These are phyloP conservation scores for Phymorhynchus buccinoides DNA, from an alignment of 1,140 invertebrate genomes.

Conservation along the genomic window DNA sequence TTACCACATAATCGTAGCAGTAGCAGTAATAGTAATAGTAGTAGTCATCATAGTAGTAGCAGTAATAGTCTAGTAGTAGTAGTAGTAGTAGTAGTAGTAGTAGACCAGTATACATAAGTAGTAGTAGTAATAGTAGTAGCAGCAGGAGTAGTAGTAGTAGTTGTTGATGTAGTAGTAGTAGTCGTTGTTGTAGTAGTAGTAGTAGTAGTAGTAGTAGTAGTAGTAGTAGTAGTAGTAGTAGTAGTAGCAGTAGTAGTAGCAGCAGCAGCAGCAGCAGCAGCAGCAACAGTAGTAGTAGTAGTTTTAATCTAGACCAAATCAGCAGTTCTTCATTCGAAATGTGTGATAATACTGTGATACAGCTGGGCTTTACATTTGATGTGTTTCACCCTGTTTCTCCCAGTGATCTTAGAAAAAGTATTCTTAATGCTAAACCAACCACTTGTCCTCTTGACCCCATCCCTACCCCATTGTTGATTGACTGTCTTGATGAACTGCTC, in stretches of 20 bases:
- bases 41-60: background rate
- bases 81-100: too few species aligned
- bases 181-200: background rate
- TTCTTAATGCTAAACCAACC: too few species aligned
- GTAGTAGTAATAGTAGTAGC: background rate
- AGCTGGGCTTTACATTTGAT: too few species aligned
- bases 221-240: constrained; percentile 10
- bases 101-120: background rate
- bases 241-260: background rate
- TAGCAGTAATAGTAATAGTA: background rate
- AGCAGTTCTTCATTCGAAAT: too few species aligned
- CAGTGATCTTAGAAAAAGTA: too few species aligned
- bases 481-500: too few species aligned
- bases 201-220: constrained; percentile 19
- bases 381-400: too few species aligned
- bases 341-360: too few species aligned
- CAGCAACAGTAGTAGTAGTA: constrained; percentile 8
- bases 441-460: too few species aligned
- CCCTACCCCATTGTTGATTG: too few species aligned
- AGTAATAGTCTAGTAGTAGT: background rate
- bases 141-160: background rate
- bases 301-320: too few species aligned
- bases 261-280: background rate
- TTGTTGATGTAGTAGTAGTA: background rate
- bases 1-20: too few species aligned